These are phyloP conservation scores for Dermatophagoides farinae DNA, from an alignment of 1,140 invertebrate genomes.

Conservation along the genomic window DNA sequence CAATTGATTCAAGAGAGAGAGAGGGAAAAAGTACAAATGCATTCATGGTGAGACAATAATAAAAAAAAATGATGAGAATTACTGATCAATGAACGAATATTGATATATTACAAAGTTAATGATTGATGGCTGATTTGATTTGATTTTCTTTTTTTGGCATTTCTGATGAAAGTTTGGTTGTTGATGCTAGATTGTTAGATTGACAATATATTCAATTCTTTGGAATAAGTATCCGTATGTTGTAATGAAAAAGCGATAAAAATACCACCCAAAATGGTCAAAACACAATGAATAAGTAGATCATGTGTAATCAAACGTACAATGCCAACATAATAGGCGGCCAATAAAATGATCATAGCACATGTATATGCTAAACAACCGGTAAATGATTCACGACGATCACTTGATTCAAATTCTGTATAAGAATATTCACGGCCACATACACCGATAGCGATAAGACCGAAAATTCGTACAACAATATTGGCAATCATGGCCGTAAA, in stretches of 20 bases:
- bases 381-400: not conserved
- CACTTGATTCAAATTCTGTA: not conserved
- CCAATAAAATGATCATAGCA: slow-evolving; percentile 1
- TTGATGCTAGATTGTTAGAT: too few species aligned
- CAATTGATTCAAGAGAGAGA: too few species aligned
- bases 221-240: not conserved
- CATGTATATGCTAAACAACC: not conserved
- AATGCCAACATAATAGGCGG: slow-evolving; percentile 1
- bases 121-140: too few species aligned
- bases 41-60: too few species aligned
- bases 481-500: not conserved
- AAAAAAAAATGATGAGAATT: too few species aligned
- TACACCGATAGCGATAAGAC: not conserved
- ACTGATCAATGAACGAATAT: too few species aligned
- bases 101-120: too few species aligned
- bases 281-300: not conserved
- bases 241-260: not conserved
- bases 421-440: not conserved
- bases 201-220: not conserved
- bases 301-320: not conserved
- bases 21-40: too few species aligned
- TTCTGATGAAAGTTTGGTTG: too few species aligned
- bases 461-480: not conserved
- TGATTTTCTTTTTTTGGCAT: too few species aligned
- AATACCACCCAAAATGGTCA: not conserved